phyloP scores from a whole-genome alignment of 1,140 invertebrate species.

The Papilio helenus region DNA sequence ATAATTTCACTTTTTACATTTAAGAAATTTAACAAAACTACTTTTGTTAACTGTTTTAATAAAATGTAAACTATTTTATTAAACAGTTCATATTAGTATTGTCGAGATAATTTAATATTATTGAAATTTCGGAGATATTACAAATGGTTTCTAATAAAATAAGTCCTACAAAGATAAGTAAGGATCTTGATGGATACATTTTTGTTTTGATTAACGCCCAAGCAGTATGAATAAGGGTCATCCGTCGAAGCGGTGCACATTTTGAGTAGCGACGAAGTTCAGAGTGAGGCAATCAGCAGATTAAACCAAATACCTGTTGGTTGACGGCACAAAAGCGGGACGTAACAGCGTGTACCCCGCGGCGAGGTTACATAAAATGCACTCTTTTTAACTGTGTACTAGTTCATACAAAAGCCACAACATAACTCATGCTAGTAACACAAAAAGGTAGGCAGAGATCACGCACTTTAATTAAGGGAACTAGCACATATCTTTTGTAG shows the following conservation, averaged over 20 bases:
- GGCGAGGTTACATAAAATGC: background rate
- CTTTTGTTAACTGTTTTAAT: no score
- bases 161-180: no score
- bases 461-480: no score
- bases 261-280: conserved; percentile 45
- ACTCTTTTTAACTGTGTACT: background rate
- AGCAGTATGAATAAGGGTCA: conserved; percentile 37
- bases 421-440: background rate
- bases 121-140: no score
- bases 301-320: conserved; percentile 56
- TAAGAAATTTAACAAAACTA: background rate
- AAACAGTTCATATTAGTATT: background rate
- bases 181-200: no score
- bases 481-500: no score
- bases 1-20: background rate
- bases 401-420: background rate
- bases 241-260: conserved; percentile 41
- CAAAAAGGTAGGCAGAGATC: no score
- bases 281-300: conserved; percentile 59
- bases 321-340: conserved; percentile 14
- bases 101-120: no score
- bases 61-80: no score
- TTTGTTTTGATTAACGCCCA: no score
- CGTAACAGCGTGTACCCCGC: background rate
- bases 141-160: no score